phyloP scores from a whole-genome alignment of 1,140 invertebrate genomes.

The Aphaenogaster floridana region DNA sequence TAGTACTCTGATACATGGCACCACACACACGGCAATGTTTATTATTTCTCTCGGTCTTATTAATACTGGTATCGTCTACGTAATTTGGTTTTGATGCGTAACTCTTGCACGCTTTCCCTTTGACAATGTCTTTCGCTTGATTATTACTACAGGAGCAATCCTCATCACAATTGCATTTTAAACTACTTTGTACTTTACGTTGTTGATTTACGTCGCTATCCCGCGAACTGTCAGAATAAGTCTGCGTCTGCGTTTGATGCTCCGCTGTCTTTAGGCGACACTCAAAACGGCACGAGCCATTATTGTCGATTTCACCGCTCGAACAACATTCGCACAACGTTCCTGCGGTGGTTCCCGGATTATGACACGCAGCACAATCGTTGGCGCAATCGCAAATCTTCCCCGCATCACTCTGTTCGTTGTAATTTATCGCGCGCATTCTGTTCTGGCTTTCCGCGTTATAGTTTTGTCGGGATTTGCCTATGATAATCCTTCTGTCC shows the following conservation, averaged over 20 bases:
- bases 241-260: conserved; percentile 10
- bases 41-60: conserved; percentile 60
- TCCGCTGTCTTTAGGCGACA: conserved; percentile 41
- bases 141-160: conserved; percentile 73
- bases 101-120: conserved; percentile 20
- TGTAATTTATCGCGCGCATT: conserved; percentile 2
- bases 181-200: conserved; percentile 68
- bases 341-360: conserved; percentile 25
- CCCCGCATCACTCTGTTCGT: conserved; percentile 29
- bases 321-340: conserved; percentile 32
- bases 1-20: conserved; percentile 75
- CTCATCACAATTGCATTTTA: conserved; percentile 74
- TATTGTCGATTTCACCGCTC: conserved; percentile 23
- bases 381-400: conserved; percentile 66
- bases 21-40: conserved; percentile 82
- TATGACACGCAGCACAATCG: conserved; percentile 68
- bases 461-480: conserved; percentile 43
- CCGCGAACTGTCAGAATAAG: conserved; percentile 43
- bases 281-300: conserved; percentile 7
- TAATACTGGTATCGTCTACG: conserved; percentile 35
- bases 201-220: conserved; percentile 22
- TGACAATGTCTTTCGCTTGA: conserved; percentile 39
- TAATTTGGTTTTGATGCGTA: conserved; percentile 50
- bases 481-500: conserved; percentile 13
- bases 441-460: conserved; percentile 27